Evolutionary conservation across 2,113 vertebrate species (phyloP).

Genomic region (Phocoena phocoena): DNA sequence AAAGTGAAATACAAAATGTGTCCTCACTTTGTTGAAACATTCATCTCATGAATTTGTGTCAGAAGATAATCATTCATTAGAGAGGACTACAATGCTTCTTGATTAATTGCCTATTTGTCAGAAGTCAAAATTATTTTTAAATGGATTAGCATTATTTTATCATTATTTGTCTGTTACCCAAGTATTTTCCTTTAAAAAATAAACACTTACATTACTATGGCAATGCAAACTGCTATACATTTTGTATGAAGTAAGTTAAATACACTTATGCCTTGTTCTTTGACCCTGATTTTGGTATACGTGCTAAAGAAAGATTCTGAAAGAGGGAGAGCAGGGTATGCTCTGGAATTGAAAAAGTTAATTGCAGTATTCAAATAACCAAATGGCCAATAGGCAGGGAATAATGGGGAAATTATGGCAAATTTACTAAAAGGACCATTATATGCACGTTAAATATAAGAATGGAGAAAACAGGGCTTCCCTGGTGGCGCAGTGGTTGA

Average conservation of each 20-base stretch:
- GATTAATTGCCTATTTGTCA: conserved; percentile 16
- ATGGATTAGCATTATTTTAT: neutral
- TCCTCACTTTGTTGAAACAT: neutral
- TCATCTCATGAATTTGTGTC: neutral
- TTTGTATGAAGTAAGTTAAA: neutral
- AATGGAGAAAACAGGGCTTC: neutral
- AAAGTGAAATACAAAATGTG: neutral
- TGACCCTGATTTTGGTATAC: neutral
- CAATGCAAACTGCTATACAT: neutral
- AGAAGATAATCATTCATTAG: neutral
- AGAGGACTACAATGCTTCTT: neutral
- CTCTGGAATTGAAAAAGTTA: neutral
- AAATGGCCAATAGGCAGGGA: neutral
- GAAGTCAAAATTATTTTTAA: conserved; percentile 17
- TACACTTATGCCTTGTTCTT: neutral
- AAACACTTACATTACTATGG: neutral
- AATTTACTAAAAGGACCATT: neutral
- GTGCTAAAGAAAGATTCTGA: neutral
- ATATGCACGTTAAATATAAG: neutral
- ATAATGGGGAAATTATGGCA: conserved; percentile 18
- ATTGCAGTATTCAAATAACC: neutral
- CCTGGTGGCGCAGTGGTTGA: no score
- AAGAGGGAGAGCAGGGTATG: neutral
- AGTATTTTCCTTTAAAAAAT: conserved; percentile 26
- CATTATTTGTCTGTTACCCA: neutral